Conservation (phyloP, 2,888 invertebrate species). For the Andrena haemorrhoa region DNA sequence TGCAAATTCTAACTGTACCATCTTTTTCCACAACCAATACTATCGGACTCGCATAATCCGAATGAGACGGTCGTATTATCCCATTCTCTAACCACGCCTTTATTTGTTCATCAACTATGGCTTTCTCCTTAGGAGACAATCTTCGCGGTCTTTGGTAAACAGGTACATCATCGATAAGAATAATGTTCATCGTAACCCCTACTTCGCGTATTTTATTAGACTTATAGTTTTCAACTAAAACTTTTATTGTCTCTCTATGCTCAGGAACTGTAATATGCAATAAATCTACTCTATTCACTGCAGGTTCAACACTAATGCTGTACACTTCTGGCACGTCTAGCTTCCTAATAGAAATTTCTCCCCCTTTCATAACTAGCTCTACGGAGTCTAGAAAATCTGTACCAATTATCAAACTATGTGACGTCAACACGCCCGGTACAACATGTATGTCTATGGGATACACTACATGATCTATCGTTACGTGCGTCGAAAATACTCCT, state of each 20-base stretch:
- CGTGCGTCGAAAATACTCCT: slow-evolving; percentile 8
- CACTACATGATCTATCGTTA: slow-evolving; percentile 44
- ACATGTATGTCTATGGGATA: slow-evolving; percentile 56
- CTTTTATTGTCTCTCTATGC: slow-evolving; percentile 39
- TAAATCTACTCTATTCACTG: slow-evolving; percentile 23
- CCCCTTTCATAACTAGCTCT: slow-evolving; percentile 2
- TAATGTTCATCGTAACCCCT: slow-evolving; percentile 71
- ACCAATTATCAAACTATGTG: slow-evolving; percentile 49
- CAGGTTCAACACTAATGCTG: neutral
- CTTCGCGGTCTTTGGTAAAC: slow-evolving; percentile 70
- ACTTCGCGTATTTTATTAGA: slow-evolving; percentile 64
- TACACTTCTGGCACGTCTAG: slow-evolving; percentile 40
- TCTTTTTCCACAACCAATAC: slow-evolving; percentile 22
- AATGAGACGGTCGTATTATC: slow-evolving; percentile 75
- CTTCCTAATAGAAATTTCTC: slow-evolving; percentile 38
- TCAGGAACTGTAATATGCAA: slow-evolving; percentile 11
- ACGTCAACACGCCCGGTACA: slow-evolving; percentile 38
- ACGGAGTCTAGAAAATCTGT: slow-evolving; percentile 46
- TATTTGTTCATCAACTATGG: slow-evolving; percentile 74
- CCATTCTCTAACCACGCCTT: slow-evolving; percentile 75
- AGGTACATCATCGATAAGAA: slow-evolving; percentile 75
- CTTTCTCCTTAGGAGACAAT: slow-evolving; percentile 66
- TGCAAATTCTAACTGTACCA: slow-evolving; percentile 21
- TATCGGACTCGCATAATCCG: slow-evolving; percentile 76
- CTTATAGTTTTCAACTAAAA: slow-evolving; percentile 64